phyloP scores from a whole-genome alignment of 1,140 invertebrate species.

The Drosophila sechellia region DNA sequence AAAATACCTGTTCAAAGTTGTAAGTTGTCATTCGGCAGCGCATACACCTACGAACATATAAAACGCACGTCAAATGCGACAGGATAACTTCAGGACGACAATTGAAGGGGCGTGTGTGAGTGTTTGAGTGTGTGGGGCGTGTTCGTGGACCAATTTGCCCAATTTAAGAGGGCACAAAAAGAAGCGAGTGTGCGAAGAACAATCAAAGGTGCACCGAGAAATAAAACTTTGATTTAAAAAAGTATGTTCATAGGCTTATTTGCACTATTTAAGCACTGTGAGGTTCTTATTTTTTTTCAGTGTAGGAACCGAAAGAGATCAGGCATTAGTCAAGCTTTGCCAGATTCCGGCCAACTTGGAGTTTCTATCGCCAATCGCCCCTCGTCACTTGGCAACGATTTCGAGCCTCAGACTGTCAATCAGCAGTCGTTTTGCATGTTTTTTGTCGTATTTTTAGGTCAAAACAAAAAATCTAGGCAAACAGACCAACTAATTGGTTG shows the following conservation, averaged over 20 bases:
- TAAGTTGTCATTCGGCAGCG: constrained; percentile 33
- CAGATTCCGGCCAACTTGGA: constrained; percentile 28
- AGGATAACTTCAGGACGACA: constrained; percentile 64
- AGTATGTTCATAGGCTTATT: no score
- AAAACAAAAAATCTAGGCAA: constrained; percentile 46
- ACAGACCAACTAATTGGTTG: constrained; percentile 77
- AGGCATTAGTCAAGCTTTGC: constrained; percentile 60
- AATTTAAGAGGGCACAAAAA: constrained; percentile 58
- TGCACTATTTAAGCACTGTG: no score
- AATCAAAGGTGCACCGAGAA: not conserved
- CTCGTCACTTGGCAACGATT: constrained; percentile 65
- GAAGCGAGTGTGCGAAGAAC: not conserved
- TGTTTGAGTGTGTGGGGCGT: constrained; percentile 26
- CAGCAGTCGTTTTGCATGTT: constrained; percentile 30
- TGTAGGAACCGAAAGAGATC: constrained; percentile 33
- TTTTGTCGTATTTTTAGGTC: constrained; percentile 13
- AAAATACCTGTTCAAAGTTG: constrained; percentile 31
- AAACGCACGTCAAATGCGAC: constrained; percentile 50
- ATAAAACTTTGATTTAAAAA: not conserved
- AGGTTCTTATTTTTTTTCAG: not conserved
- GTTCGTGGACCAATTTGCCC: constrained; percentile 47
- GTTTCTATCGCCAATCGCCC: constrained; percentile 29
- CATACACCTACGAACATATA: constrained; percentile 23
- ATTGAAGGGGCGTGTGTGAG: constrained; percentile 57
- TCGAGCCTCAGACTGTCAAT: constrained; percentile 71